Evolutionary conservation across 2,113 vertebrate species (phyloP).

Genomic region (Scortum barcoo): DNA sequence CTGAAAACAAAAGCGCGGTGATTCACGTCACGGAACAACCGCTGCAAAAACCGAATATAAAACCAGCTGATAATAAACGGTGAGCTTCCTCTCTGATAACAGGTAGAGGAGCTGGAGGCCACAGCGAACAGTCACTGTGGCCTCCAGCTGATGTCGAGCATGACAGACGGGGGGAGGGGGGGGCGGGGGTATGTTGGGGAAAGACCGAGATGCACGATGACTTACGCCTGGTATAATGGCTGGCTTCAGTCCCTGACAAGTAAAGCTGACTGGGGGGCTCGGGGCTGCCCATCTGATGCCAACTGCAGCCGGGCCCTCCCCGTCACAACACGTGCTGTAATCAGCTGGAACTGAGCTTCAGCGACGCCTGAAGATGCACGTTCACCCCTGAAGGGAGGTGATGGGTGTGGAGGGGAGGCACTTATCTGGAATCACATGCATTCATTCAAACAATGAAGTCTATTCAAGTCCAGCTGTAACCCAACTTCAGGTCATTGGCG

Average conservation of each 20-base stretch:
- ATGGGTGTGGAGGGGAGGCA: background rate
- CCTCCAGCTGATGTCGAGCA: conserved; percentile 9
- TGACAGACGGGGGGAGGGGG: background rate
- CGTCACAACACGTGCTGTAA: conserved; percentile 49
- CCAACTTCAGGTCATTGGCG: conserved; percentile 6
- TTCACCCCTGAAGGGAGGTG: conserved; percentile 28
- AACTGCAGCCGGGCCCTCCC: conserved; percentile 29
- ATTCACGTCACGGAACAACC: background rate
- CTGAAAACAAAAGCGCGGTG: background rate
- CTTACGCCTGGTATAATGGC: conserved; percentile 53
- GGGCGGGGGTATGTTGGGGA: background rate
- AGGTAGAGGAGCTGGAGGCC: background rate
- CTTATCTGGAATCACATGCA: conserved; percentile 75
- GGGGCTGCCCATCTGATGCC: conserved; percentile 40
- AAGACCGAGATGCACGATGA: conserved; percentile 38
- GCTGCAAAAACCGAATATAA: background rate
- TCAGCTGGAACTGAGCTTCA: conserved; percentile 57
- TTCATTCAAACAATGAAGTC: conserved; percentile 67
- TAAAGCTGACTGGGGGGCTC: conserved; percentile 35
- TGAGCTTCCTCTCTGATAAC: conserved; percentile 9
- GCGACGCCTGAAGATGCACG: conserved; percentile 45
- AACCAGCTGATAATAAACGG: conserved; percentile 21
- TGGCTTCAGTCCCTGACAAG: conserved; percentile 38
- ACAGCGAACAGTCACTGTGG: background rate
- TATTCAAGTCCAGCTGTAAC: conserved; percentile 56